phyloP scores from a whole-genome alignment of 2,888 invertebrate species.

The Hartigia nigra region DNA sequence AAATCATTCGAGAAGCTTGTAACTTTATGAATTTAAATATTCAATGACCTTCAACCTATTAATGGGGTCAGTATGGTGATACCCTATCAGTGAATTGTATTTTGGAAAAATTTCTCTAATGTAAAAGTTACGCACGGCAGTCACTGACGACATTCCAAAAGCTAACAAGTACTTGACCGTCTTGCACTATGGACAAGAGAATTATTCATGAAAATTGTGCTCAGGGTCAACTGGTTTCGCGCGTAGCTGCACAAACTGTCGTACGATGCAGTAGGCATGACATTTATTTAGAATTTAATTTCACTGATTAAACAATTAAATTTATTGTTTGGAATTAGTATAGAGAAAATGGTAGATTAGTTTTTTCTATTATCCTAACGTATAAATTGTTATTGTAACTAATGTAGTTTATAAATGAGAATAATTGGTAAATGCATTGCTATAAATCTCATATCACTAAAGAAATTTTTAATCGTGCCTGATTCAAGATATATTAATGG shows the following conservation, averaged over 20 bases:
- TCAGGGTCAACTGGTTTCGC: slow-evolving; percentile 23
- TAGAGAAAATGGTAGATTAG: no score
- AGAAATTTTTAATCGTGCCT: background rate
- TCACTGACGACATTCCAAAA: background rate
- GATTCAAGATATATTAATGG: background rate
- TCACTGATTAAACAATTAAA: background rate
- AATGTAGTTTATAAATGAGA: background rate
- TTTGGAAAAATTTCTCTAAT: background rate
- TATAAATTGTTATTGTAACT: background rate
- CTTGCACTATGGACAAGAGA: background rate
- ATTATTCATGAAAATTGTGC: background rate
- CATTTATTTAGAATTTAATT: background rate
- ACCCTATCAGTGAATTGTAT: background rate
- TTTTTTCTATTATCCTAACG: background rate
- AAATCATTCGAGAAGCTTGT: no score
- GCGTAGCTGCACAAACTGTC: slow-evolving; percentile 16
- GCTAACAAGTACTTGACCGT: background rate
- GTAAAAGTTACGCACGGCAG: background rate
- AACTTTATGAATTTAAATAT: background rate
- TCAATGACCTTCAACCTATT: background rate
- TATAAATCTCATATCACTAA: background rate
- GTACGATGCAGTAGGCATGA: background rate
- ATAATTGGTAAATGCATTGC: background rate
- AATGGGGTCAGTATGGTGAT: background rate
- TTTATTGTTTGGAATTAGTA: no score